phyloP scores from a whole-genome alignment of 2,888 invertebrate genomes.

The Nyleta sp. region DNA sequence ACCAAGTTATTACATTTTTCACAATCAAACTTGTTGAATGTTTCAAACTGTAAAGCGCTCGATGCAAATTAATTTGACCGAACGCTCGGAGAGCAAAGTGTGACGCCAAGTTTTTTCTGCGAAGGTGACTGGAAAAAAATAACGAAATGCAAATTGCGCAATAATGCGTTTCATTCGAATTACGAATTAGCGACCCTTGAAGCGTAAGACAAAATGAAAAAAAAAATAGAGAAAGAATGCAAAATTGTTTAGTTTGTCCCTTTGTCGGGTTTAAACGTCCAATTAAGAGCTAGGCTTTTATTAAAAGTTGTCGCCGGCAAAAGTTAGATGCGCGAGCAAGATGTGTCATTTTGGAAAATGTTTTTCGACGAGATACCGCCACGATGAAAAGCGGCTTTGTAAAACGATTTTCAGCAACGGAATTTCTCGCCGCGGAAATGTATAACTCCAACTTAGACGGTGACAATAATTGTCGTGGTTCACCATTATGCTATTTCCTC shows the following conservation, averaged over 20 bases:
- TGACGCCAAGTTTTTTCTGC: conserved; percentile 15
- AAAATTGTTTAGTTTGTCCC: too few relatives aligned
- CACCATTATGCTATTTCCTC: conserved; percentile 55
- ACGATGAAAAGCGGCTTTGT: conserved; percentile 41
- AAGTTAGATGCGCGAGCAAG: conserved; percentile 14
- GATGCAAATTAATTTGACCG: conserved; percentile 51
- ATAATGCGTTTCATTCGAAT: conserved; percentile 27
- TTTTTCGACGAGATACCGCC: conserved; percentile 17
- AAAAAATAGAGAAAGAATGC: neutral
- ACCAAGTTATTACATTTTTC: conserved; percentile 54
- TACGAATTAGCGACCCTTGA: conserved; percentile 20
- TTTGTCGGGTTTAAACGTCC: too few relatives aligned
- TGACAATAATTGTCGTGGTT: conserved; percentile 63
- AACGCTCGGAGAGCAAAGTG: conserved; percentile 21
- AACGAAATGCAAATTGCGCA: conserved; percentile 34
- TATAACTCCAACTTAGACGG: conserved; percentile 44
- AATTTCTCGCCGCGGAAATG: conserved; percentile 47
- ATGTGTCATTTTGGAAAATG: conserved; percentile 30
- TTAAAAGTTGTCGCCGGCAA: conserved; percentile 16
- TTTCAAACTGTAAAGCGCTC: conserved; percentile 19
- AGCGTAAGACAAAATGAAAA: neutral
- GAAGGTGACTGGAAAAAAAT: conserved; percentile 12
- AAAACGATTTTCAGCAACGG: conserved; percentile 37
- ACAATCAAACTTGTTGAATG: conserved; percentile 63
- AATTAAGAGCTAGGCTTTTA: too few relatives aligned